Evolutionary conservation across 2,888 invertebrate species (phyloP).

Genomic region (Orchesella flavescens): DNA sequence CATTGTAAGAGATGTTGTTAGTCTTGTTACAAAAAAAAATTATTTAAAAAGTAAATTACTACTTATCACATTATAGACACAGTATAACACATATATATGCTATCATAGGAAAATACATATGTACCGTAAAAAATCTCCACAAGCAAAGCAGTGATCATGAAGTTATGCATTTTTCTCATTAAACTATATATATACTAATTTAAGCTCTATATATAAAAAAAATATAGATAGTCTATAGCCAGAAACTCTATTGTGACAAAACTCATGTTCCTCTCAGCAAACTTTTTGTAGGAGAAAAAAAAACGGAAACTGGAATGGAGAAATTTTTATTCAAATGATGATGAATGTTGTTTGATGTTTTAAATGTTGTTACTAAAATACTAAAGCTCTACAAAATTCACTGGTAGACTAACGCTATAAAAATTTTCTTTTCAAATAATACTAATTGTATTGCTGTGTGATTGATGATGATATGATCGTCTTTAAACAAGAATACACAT

Average conservation of each 20-base stretch:
- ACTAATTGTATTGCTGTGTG: too few relatives aligned
- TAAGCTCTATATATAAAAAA: not conserved
- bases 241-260: slow-evolving; percentile 57
- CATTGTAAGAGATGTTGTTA: not conserved
- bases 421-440: too few relatives aligned
- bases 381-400: too few relatives aligned
- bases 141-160: slow-evolving; percentile 37
- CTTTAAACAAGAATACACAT: too few relatives aligned
- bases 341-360: too few relatives aligned
- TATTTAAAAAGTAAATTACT: not conserved
- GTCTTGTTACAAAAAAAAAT: slow-evolving; percentile 10
- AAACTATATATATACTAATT: slow-evolving; percentile 2
- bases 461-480: too few relatives aligned
- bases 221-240: not conserved
- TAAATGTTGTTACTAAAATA: too few relatives aligned
- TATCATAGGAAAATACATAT: not conserved
- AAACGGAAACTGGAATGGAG: too few relatives aligned
- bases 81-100: too few relatives aligned
- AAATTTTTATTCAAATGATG: too few relatives aligned
- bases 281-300: too few relatives aligned
- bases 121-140: slow-evolving; percentile 7
- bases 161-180: slow-evolving; percentile 12
- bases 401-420: too few relatives aligned
- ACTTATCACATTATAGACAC: not conserved
- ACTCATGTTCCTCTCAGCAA: slow-evolving; percentile 47